These are phyloP conservation scores for Anser brachyrhynchus DNA, from an alignment of 2,113 vertebrate species.

Conservation along the genomic window DNA sequence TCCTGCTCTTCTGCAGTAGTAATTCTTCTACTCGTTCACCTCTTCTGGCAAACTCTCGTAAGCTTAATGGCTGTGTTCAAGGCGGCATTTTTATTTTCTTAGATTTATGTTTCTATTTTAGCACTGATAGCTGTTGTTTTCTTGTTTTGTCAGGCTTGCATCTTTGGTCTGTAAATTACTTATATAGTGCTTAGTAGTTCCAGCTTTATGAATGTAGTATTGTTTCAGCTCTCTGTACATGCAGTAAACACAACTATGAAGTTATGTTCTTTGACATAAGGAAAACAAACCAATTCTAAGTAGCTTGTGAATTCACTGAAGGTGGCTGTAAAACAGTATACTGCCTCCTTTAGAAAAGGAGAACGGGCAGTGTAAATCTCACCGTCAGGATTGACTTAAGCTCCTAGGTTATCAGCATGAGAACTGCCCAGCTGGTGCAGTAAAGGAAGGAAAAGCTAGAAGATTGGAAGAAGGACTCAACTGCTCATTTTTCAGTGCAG, in stretches of 20 bases:
- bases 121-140: not conserved
- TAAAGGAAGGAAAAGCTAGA: not conserved
- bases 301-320: not conserved
- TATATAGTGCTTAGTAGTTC: not conserved
- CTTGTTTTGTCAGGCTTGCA: not conserved
- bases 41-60: not conserved
- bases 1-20: not conserved
- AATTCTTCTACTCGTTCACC: not conserved
- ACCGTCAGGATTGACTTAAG: not conserved
- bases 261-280: not conserved
- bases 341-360: not conserved
- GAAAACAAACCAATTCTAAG: not conserved
- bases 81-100: not conserved
- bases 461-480: not conserved
- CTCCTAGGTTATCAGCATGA: not conserved
- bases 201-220: not conserved
- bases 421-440: not conserved
- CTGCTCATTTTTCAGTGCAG: not conserved
- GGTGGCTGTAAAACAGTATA: not conserved
- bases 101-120: not conserved
- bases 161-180: not conserved
- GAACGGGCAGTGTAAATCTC: not conserved
- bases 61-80: not conserved
- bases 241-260: not conserved
- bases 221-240: rapidly evolving